A percentile compares a stretch with the other conserved stretches of the same genome.
phyloP scores from a whole-genome alignment of 1,140 invertebrate species.

The Drosophila busckii region DNA sequence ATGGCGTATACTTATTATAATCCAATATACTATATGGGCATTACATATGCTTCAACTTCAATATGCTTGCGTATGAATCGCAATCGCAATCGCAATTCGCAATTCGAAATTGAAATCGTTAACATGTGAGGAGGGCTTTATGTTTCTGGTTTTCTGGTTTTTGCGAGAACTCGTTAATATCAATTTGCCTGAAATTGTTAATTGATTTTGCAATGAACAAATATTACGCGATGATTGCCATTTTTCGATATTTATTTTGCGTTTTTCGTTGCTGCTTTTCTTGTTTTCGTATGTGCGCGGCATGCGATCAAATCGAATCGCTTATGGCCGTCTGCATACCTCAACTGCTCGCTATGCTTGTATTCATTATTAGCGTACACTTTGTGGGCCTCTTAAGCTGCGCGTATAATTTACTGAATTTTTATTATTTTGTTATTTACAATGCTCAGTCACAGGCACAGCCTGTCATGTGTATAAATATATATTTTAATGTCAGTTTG shows the following conservation, averaged over 20 bases:
- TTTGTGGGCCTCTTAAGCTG: slow-evolving; percentile 42
- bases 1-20: not conserved
- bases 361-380: slow-evolving; percentile 19
- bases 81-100: slow-evolving; percentile 26
- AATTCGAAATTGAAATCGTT: slow-evolving; percentile 31
- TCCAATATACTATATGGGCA: slow-evolving; percentile 6
- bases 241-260: slow-evolving; percentile 7
- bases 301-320: too few species aligned
- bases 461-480: slow-evolving; percentile 40
- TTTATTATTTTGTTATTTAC: slow-evolving; percentile 69
- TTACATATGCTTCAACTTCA: slow-evolving; percentile 13
- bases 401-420: slow-evolving; percentile 52
- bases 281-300: slow-evolving; percentile 2
- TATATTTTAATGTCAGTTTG: slow-evolving; percentile 53
- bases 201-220: slow-evolving; percentile 78
- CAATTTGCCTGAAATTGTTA: slow-evolving; percentile 76
- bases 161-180: slow-evolving; percentile 77
- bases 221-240: slow-evolving; percentile 68
- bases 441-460: slow-evolving; percentile 3
- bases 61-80: too few species aligned
- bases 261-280: slow-evolving; percentile 14
- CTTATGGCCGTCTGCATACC: too few species aligned
- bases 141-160: slow-evolving; percentile 45
- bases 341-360: too few species aligned
- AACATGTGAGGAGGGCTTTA: slow-evolving; percentile 23